Base-by-base conservation (phyloP, 2,797 vertebrate species). In the Neosilurus hyrtlii region DNA sequence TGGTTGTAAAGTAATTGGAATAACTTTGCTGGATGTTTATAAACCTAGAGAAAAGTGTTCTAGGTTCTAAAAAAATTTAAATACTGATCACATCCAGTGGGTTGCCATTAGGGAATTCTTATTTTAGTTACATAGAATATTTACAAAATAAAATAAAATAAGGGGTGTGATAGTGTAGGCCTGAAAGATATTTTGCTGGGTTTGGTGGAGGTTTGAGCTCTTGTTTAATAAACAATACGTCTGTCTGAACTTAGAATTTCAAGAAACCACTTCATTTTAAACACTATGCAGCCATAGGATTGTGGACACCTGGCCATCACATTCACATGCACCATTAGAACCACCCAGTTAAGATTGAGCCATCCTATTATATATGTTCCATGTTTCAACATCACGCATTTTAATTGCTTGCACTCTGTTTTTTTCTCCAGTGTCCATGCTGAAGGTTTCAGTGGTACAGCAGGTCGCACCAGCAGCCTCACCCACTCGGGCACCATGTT, bases 381-480 rank as follows among this genome's bases (percentile, higher is more conserved):
- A 63, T 2, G 7, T 20, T 77, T 24, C 14, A 9, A 43, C 7
- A 12, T 57, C 22, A n/a, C n/a, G n/a, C n/a, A 83, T 63, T 37
- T 79, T 65, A 52, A 70, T 57, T 37, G 61, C 9, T 30, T 67
- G 16, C 2, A 20, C 22, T 56, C 20, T 57, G n/a, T n/a, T 62
- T 12, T 43, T 11, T 18, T 84, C 76, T 78, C 3, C 87, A 95
- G 95, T 84, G 90, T 96, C 51, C 91, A 94, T 1, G 66, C 78
- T 0, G 86, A 89, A 59, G 93, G 92, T 77, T 95, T 94, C 87
- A 90, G 93, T 2, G 93, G 95, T 72, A 95, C 91, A 4, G 95
- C 95, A 0, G 92, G 95, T n/a, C 91, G 93, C 56, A 95, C 91
- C 54, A 94, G 92, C 89, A 95, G 94, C 90, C 91, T 96, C 30